Conservation (phyloP, 2,113 vertebrate species). For the Bungarus multicinctus region DNA sequence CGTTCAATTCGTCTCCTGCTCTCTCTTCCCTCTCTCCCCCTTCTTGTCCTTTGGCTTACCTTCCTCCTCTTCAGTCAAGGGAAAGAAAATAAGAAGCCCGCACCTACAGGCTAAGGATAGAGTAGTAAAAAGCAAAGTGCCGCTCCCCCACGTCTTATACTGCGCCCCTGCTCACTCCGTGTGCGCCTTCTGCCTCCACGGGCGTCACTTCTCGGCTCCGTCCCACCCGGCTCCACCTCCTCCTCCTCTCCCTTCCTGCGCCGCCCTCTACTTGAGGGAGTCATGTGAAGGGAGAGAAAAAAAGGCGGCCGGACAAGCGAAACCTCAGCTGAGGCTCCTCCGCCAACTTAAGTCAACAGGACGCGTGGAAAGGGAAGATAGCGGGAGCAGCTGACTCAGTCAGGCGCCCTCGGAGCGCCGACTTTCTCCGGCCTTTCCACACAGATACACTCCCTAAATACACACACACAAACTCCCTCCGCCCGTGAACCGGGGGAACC, state of each 20-base stretch:
- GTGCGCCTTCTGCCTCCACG: background rate
- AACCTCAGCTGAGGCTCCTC: background rate
- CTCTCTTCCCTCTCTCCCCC: background rate
- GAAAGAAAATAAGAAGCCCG: background rate
- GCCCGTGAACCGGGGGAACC: background rate
- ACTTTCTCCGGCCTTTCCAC: background rate
- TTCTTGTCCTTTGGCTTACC: background rate
- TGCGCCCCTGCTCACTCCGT: fast-evolving
- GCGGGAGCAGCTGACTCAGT: background rate
- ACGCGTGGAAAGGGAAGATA: background rate
- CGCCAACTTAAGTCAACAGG: background rate
- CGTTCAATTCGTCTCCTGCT: background rate
- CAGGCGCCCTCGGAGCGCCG: background rate
- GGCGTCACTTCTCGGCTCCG: background rate
- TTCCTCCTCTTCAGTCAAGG: background rate
- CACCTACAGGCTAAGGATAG: background rate
- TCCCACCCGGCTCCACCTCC: no score
- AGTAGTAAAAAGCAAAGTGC: background rate
- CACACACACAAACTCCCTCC: background rate
- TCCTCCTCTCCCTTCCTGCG: background rate
- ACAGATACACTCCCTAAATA: no score
- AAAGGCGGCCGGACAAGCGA: background rate
- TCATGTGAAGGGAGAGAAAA: background rate
- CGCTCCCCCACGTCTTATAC: background rate
- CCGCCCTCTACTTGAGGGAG: no score